phyloP scores from a whole-genome alignment of 2,888 invertebrate species.

The Pseudoips prasinana region DNA sequence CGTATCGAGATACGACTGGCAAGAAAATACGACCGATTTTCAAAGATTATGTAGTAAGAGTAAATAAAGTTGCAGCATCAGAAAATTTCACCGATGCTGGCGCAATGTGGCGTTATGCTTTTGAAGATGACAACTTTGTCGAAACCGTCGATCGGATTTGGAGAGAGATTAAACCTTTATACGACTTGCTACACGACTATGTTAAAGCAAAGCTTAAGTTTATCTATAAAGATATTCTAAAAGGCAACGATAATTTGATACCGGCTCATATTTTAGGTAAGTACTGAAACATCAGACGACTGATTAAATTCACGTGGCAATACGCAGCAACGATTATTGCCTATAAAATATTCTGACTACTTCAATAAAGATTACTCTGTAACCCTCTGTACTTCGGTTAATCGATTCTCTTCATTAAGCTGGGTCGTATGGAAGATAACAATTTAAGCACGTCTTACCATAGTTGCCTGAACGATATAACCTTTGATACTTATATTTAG shows the following conservation, averaged over 20 bases:
- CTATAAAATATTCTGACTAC: too few relatives aligned
- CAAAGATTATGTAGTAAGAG: constrained; percentile 82
- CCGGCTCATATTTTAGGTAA: constrained; percentile 87
- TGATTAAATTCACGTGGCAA: too few relatives aligned
- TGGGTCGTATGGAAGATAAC: too few relatives aligned
- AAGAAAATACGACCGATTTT: constrained; percentile 82
- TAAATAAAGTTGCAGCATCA: constrained; percentile 82
- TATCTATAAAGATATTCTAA: constrained; percentile 71
- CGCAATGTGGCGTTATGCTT: constrained; percentile 71
- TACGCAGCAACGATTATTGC: too few relatives aligned
- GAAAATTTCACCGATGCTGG: constrained; percentile 78
- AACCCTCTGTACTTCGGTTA: too few relatives aligned
- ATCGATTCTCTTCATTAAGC: too few relatives aligned
- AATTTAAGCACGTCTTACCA: too few relatives aligned
- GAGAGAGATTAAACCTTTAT: constrained; percentile 84
- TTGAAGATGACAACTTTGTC: constrained; percentile 65
- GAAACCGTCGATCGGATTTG: constrained; percentile 75
- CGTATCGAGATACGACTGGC: constrained; percentile 85
- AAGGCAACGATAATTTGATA: constrained; percentile 74
- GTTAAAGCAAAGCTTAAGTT: constrained; percentile 79
- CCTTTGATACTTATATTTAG: too few relatives aligned
- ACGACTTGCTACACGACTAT: constrained; percentile 83
- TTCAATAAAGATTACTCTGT: too few relatives aligned
- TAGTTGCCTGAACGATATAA: too few relatives aligned
- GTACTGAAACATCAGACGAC: too few relatives aligned